These are phyloP conservation scores for Paraplagusia blochii DNA, from an alignment of 2,113 vertebrate genomes.

Conservation along the genomic window DNA sequence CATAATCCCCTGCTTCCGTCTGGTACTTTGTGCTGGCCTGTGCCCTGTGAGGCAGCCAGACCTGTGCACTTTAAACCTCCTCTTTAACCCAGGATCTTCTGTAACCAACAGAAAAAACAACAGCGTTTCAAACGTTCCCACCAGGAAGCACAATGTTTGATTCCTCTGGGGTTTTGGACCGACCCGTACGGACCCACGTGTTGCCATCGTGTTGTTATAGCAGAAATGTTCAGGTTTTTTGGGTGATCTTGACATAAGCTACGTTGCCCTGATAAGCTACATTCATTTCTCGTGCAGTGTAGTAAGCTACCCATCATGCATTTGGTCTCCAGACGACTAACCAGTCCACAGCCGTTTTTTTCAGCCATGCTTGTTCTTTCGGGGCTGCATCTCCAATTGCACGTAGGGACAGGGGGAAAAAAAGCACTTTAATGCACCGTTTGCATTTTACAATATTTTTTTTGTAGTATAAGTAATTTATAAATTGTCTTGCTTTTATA, in stretches of 20 bases:
- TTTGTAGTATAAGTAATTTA: conserved; percentile 65
- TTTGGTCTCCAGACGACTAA: conserved; percentile 40
- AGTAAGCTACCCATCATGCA: conserved; percentile 60
- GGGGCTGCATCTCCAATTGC: conserved; percentile 58
- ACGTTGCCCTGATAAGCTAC: conserved; percentile 36
- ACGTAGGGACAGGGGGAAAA: conserved; percentile 46
- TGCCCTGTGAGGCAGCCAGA: conserved; percentile 51
- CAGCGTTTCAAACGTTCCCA: conserved; percentile 35
- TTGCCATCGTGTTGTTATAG: conserved; percentile 33
- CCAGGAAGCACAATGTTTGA: conserved; percentile 51
- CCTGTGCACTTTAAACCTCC: conserved; percentile 29
- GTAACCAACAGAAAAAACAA: conserved; percentile 21
- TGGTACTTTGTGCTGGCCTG: conserved; percentile 42
- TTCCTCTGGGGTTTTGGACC: conserved; percentile 27
- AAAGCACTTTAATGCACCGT: conserved; percentile 77
- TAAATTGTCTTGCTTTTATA: conserved; percentile 69
- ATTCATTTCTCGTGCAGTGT: conserved; percentile 31
- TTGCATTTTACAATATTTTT: conserved; percentile 62
- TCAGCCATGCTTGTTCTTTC: conserved; percentile 52
- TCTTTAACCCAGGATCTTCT: conserved; percentile 40
- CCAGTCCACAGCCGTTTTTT: conserved; percentile 42
- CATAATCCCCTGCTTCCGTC: conserved; percentile 39
- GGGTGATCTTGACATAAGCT: conserved; percentile 32
- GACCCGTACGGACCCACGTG: conserved; percentile 26
- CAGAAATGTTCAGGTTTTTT: conserved; percentile 61